Evolutionary conservation across 2,113 vertebrate genomes (phyloP), one percentile per base, ranked within the genome.

Genomic region (Menidia beryllina): DNA sequence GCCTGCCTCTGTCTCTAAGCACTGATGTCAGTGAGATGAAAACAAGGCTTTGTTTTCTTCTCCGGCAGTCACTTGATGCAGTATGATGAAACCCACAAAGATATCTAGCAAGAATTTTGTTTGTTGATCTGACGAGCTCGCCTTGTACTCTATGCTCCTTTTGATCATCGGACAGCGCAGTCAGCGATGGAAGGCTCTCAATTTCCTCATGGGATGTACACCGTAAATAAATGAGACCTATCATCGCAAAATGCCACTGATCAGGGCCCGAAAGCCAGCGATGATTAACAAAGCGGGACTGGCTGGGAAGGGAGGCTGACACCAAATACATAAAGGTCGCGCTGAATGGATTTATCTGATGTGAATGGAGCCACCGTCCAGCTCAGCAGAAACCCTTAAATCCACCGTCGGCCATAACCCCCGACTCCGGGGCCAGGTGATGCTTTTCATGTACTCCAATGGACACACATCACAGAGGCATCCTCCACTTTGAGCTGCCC

Each of bases 401-500:
- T 84, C 86, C 87, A 85, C 77, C 27, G 72, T 75, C 79, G 67
- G 81, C 72, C 79, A 61, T 77, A 78, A 82, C 84, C 85, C 88
- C 73, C 55, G 6, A 72, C 81, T 81, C 72, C 50, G 82, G 71
- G 85, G 92, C 91, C 79, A 91, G 93, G 92, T 94, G 94, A 96
- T 93, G 95, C 94, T 95, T 98, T 97, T 94, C 88, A 92, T 91
- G 96, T 97, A 94, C 92, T 88, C 93, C 94, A 84, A 85, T 91
- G 94, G 93, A 92, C 90, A 94, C 91, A 96, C 96, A 96, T 98
- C 96, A 97, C 94, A 97, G 94, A 92, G 92, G 59, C 83, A 88
- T 93, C 93, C 94, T 93, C 90, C 93, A 93, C 96, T 98, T 97
- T 97, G 96, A 97, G 95, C 95, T 94, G 93, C 93, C 93, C 92